Evolutionary conservation across 2,888 invertebrate species (phyloP).

Genomic region (Trachelus troglodyta): DNA sequence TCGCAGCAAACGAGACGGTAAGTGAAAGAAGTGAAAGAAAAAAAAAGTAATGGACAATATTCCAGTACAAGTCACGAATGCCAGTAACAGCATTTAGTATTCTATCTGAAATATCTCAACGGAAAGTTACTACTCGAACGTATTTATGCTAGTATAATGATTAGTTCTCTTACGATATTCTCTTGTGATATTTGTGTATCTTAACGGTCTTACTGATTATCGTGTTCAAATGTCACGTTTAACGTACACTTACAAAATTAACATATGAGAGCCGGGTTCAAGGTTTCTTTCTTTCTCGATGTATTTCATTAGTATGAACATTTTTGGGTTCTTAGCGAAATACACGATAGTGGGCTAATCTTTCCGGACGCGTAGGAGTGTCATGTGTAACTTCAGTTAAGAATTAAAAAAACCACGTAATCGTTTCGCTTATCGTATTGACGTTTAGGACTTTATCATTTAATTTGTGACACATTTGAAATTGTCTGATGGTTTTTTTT

Average conservation of each 20-base stretch:
- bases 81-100: neutral
- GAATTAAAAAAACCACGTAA: neutral
- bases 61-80: neutral
- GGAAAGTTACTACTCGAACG: neutral
- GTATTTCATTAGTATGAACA: neutral
- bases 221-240: neutral
- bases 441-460: neutral
- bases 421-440: neutral
- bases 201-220: neutral
- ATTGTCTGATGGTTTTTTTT: neutral
- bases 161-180: neutral
- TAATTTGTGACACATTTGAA: neutral
- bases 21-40: conserved; percentile 24
- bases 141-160: neutral
- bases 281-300: neutral
- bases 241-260: neutral
- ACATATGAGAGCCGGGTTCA: neutral
- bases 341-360: neutral
- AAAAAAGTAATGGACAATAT: too few species aligned
- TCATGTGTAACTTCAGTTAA: neutral
- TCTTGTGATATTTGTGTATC: neutral
- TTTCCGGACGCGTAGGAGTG: neutral
- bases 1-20: conserved; percentile 58
- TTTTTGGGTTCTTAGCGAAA: neutral
- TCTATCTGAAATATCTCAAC: neutral